These are phyloP conservation scores for Cheilinus undulatus DNA, from an alignment of 2,113 vertebrate species.

Conservation along the genomic window DNA sequence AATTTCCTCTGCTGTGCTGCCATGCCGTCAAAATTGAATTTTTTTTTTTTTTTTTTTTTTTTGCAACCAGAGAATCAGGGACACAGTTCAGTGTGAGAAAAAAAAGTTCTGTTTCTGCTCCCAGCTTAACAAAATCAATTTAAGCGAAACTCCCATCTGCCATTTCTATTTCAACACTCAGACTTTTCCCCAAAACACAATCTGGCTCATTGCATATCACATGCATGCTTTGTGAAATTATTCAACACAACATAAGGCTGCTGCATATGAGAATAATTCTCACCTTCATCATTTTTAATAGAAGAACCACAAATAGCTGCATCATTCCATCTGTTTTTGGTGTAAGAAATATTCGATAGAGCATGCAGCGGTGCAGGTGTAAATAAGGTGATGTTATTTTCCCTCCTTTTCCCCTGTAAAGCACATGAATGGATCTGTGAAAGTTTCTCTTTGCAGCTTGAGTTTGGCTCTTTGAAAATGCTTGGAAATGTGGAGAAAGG, in stretches of 20 bases:
- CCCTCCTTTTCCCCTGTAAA: conserved; percentile 17
- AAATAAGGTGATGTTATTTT: conserved; percentile 2
- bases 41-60: too few species aligned
- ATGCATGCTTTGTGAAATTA: conserved; percentile 8
- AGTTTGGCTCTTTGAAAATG: conserved; percentile 33
- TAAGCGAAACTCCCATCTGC: conserved; percentile 1
- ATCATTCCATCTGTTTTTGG: neutral
- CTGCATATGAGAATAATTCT: conserved; percentile 3
- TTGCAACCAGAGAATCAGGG: neutral
- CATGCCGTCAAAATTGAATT: neutral
- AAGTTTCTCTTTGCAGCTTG: conserved; percentile 47
- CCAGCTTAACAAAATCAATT: neutral
- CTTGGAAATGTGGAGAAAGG: conserved; percentile 16
- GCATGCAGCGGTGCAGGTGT: neutral
- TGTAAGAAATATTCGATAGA: neutral
- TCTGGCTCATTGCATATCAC: neutral
- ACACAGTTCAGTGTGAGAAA: neutral
- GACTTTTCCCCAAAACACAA: neutral
- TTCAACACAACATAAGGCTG: neutral
- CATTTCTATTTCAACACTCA: conserved; percentile 4
- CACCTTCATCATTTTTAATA: conserved; percentile 10
- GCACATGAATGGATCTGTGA: conserved; percentile 17
- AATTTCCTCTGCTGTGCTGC: conserved; percentile 2
- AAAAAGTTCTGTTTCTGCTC: neutral
- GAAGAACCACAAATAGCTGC: conserved; percentile 1